Evolutionary conservation across 2,113 vertebrate genomes (phyloP).

Genomic region (Bungarus multicinctus): DNA sequence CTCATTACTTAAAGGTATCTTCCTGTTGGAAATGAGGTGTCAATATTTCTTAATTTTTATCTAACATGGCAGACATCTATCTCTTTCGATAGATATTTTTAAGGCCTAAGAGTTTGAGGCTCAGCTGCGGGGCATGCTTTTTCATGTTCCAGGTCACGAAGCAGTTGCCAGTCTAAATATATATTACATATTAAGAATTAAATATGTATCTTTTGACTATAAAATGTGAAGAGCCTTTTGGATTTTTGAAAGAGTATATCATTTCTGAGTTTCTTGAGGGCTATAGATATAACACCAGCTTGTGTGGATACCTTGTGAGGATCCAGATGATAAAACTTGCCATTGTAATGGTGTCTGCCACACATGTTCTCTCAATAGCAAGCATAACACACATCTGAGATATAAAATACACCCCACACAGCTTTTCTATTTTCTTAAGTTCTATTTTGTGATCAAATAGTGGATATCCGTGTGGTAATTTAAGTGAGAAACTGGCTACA

Average conservation of each 20-base stretch:
- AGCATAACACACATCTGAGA: background rate
- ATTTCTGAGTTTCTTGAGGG: background rate
- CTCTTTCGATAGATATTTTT: background rate
- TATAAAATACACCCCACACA: background rate
- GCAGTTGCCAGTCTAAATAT: background rate
- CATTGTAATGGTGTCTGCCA: background rate
- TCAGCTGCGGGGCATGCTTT: background rate
- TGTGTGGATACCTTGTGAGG: background rate
- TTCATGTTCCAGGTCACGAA: background rate
- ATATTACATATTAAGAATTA: background rate
- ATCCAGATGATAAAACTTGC: background rate
- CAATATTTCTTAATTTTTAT: background rate
- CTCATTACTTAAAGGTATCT: background rate
- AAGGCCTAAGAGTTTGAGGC: background rate
- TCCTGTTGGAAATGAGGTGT: background rate
- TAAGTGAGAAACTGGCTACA: background rate
- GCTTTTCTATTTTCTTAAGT: background rate
- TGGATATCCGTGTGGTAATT: background rate
- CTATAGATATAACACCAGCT: background rate
- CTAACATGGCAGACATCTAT: background rate
- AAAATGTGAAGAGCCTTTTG: background rate
- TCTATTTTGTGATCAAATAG: background rate
- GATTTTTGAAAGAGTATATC: background rate
- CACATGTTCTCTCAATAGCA: background rate
- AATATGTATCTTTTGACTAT: background rate